Evolutionary conservation across 2,888 invertebrate genomes (phyloP), one percentile per base, ranked within the genome.

Genomic region (Drosophila peninsularis): DNA sequence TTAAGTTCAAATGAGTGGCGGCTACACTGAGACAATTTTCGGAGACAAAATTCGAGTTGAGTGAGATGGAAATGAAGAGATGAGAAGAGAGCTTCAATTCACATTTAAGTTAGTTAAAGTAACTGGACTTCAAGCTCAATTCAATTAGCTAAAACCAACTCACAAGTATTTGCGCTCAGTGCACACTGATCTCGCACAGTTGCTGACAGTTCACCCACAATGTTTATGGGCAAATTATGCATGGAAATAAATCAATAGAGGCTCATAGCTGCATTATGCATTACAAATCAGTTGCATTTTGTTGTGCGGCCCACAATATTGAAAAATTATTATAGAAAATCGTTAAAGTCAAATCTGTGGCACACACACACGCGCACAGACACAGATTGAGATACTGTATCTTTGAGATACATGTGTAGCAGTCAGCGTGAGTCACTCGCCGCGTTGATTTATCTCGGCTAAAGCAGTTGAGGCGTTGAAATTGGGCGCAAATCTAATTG

Each of bases 401-500:
- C 49, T 75, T 58, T 44, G 44, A 68, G 81, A 76, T 85, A 88
- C 82, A 82, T 76, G 81, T 82, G 82, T 87, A 77, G 71, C 62
- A 78, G 81, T 72, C 82, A 76, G 66, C 73, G 68, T 82, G 82
- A 82, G 80, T 88, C 85, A 82, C 64, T 80, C 50, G 44, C 69
- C 27, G 52, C 61, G 70, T 71, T 82, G 79, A 82, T 80, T 80
- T 82, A 80, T 76, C 62, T 71, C 24, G n/a, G 74, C 53, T 49
- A 67, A 71, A 83, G 75, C 68, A 71, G 87, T 79, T 83, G 82
- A 85, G 85, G 85, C 85, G 85, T 89, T 85, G 82, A 85, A 83
- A 85, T 85, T 89, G 85, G 89, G 88, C 88, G 82, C 85, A 89
- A 89, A 83, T 85, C 85, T 75, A 85, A 89, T 87, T 82, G 79